Conservation (phyloP, 2,888 invertebrate genomes). For the Apotomis turbidana region DNA sequence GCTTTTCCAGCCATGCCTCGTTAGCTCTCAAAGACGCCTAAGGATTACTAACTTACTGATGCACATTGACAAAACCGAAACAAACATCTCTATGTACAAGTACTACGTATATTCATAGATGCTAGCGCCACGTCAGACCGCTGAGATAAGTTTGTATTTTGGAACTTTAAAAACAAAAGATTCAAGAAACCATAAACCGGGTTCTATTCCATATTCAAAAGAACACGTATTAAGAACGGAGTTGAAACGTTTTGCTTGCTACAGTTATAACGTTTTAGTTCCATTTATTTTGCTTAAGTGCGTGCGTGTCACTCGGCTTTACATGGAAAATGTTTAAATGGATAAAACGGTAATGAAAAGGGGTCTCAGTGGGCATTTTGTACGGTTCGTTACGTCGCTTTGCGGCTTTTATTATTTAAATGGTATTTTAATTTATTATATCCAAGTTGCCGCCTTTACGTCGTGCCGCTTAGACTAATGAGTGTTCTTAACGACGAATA, state of each 20-base stretch:
- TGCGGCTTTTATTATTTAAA: constrained; percentile 28
- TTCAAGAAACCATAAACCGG: not conserved
- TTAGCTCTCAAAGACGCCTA: constrained; percentile 31
- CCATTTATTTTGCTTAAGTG: constrained; percentile 9
- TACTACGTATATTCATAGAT: not conserved
- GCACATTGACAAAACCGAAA: constrained; percentile 7
- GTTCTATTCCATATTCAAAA: not conserved
- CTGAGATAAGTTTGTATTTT: constrained; percentile 20
- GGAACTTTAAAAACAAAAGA: not conserved
- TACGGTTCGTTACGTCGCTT: constrained; percentile 38
- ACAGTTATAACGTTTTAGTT: not conserved
- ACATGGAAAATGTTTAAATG: constrained; percentile 35
- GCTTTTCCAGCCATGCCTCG: constrained; percentile 26
- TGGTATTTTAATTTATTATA: constrained; percentile 29
- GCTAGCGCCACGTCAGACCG: not conserved
- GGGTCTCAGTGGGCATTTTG: constrained; percentile 37
- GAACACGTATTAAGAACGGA: not conserved
- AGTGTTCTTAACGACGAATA: not conserved
- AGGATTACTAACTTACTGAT: constrained; percentile 20
- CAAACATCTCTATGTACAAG: not conserved
- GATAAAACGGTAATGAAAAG: constrained; percentile 39
- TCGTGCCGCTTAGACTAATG: constrained; percentile 15
- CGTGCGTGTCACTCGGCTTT: constrained; percentile 26
- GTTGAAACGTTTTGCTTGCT: not conserved
- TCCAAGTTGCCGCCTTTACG: constrained; percentile 16